Conservation (phyloP, 2,797 vertebrate species). For the Sebastes minor region DNA sequence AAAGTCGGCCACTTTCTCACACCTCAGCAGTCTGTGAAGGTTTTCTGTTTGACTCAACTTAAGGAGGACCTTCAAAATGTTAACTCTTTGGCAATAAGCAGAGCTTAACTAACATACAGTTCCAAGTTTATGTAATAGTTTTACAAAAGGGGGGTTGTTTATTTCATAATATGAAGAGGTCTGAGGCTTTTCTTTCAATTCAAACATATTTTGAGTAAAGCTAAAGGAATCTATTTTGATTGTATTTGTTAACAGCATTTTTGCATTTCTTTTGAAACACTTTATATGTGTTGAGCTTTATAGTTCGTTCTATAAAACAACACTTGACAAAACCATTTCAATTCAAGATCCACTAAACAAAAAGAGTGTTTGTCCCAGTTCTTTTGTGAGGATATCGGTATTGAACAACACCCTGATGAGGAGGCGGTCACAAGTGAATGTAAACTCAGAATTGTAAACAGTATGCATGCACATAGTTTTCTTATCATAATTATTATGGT, state of each 20-base stretch:
- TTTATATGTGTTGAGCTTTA: neutral
- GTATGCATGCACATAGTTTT: neutral
- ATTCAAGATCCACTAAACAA: too few species aligned
- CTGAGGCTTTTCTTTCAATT: neutral
- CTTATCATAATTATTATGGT: too few species aligned
- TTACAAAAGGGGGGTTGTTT: too few species aligned
- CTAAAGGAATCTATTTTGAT: neutral
- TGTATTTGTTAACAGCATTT: neutral
- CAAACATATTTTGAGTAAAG: neutral
- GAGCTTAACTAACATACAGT: neutral
- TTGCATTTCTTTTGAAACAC: neutral
- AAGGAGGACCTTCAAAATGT: neutral
- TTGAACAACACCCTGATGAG: neutral
- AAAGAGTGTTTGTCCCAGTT: too few species aligned
- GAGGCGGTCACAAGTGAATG: neutral
- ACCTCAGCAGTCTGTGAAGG: too few species aligned
- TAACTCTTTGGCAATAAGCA: neutral
- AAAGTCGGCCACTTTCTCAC: too few species aligned
- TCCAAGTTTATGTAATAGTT: too few species aligned
- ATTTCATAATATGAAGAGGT: neutral
- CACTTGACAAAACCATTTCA: too few species aligned
- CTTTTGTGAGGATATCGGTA: neutral
- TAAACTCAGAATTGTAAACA: neutral
- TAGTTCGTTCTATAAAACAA: neutral
- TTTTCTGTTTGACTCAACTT: too few species aligned